Evolutionary conservation across 64 coral and sea anemone species (phyloP), one percentile per base, ranked within the genome.

Genomic region (Montipora capricornis): DNA sequence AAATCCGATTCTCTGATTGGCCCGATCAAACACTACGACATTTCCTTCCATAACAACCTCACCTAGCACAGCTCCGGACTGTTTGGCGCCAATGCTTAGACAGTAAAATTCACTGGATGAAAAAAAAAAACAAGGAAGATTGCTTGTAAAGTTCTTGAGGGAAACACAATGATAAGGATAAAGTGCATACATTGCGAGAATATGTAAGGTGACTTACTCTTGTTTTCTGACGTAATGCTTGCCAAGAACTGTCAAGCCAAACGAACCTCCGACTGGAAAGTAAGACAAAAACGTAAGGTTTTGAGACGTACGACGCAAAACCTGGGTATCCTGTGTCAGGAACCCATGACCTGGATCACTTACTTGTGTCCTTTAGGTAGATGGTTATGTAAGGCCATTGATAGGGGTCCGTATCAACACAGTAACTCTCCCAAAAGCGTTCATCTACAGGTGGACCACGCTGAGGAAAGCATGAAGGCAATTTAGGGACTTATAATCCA

Each of bases 301-400:
- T 71, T 15, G 15, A 45, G 8, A 73, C 19, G 6, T 37, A 37
- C 37, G 37, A 37, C 37, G 37, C 37, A 37, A 37, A 71, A 19
- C 68, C 20, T 71, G 68, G 17, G 10, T n/a, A 1, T 19, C 68
- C 17, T 71, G 20, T 71, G 68, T 6, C 37, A 37, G 37, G 37
- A 37, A 37, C 37, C 37, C 37, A 37, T 37, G 37, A 37, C 37
- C 37, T 37, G 37, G 1, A 15, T 49, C 5, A 89, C 93, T 98
- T 84, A 98, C 96, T 77, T 17, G 83, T 95, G 71, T 98, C 93
- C 51, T 83, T 94, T 1, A 98, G 80, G 53, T 98, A 98, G 14
- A 98, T 98, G 19, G 96, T 98, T 47, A 98, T 92, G 46, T 98
- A 98, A 24, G 96, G 96, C 96, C 96, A 98, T n/a, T 98, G 93